Percentiles rank a stretch among this genome's conserved stretches.
Conservation (phyloP, 2,888 invertebrate genomes). For the Tipula vernalis region DNA sequence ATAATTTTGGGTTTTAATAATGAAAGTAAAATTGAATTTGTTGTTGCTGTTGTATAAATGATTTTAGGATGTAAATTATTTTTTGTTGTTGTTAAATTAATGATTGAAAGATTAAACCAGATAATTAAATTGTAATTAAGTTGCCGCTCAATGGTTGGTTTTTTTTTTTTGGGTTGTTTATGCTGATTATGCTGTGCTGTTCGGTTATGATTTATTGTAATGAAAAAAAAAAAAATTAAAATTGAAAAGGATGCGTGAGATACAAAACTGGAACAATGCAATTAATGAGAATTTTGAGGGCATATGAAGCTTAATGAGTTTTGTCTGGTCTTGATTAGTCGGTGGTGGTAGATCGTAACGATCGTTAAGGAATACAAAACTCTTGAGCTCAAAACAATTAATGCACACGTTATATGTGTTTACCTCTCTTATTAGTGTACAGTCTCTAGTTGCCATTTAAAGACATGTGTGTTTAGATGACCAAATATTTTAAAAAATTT, state of each 20-base stretch:
- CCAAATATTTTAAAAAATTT: neutral
- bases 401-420: too few species aligned
- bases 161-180: neutral
- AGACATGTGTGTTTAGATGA: neutral
- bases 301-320: neutral
- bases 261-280: neutral
- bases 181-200: neutral
- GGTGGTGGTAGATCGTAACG: too few species aligned
- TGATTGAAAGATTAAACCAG: neutral
- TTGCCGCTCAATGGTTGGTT: neutral
- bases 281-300: neutral
- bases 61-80: neutral
- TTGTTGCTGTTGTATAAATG: neutral
- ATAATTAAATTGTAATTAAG: neutral
- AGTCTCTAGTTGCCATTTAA: neutral
- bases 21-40: neutral
- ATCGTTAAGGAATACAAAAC: too few species aligned
- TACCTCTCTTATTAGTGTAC: too few species aligned
- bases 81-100: neutral
- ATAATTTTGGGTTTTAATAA: neutral
- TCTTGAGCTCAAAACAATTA: too few species aligned
- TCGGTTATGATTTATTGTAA: neutral
- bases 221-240: neutral
- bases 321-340: neutral
- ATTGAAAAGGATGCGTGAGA: neutral